Conservation (phyloP, 2,888 invertebrate genomes). For the Eristalis arbustorum region DNA sequence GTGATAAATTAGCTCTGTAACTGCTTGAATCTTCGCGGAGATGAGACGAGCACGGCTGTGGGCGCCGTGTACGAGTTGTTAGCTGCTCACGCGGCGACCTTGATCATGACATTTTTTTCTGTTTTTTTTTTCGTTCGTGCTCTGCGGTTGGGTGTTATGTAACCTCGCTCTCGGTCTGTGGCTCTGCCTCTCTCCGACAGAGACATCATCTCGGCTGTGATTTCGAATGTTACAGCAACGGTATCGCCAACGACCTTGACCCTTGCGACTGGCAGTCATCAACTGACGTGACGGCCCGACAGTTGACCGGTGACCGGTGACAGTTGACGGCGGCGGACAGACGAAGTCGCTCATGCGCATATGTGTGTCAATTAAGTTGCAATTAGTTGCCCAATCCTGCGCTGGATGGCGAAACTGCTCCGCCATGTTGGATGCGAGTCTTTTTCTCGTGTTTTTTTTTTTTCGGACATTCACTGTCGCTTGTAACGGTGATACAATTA, state of each 20-base stretch:
- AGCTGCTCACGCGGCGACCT: conserved; percentile 55
- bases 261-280: conserved; percentile 37
- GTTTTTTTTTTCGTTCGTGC: neutral
- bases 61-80: conserved; percentile 23
- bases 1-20: conserved; percentile 51
- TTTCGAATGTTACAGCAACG: conserved; percentile 22
- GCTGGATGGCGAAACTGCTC: conserved; percentile 39
- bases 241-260: conserved; percentile 44
- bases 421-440: conserved; percentile 34
- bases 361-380: conserved; percentile 66
- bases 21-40: conserved; percentile 28
- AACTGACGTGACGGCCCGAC: neutral
- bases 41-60: conserved; percentile 22
- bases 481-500: conserved; percentile 7
- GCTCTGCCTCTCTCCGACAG: too few species aligned
- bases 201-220: neutral
- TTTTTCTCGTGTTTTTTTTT: neutral
- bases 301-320: conserved; percentile 38
- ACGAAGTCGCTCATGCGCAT: conserved; percentile 53
- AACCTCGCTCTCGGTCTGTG: conserved; percentile 2
- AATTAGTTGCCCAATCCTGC: conserved; percentile 62
- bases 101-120: conserved; percentile 60
- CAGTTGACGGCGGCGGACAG: neutral
- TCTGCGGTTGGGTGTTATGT: conserved; percentile 2
- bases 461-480: neutral